A percentile compares a stretch with the other conserved stretches of the same genome.
Conservation (phyloP, 1,140 invertebrate genomes). For the Cherax quadricarinatus region DNA sequence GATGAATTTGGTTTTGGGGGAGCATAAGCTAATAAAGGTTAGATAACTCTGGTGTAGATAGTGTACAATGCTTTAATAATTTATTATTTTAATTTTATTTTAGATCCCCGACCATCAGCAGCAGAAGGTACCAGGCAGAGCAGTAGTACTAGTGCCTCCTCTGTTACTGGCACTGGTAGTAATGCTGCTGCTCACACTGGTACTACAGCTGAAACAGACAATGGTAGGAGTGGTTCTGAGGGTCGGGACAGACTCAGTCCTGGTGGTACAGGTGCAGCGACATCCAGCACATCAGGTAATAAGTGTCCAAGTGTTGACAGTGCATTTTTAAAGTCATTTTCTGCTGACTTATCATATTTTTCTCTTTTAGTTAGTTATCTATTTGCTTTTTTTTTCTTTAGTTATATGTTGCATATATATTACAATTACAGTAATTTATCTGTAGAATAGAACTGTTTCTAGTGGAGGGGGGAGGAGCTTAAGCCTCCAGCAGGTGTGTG, state of each 20-base stretch:
- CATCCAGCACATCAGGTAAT: conserved; percentile 18
- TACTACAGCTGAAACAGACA: not conserved
- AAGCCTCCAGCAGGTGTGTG: too few relatives aligned
- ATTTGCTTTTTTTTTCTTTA: too few relatives aligned
- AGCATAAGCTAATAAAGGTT: too few relatives aligned
- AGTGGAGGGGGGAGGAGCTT: too few relatives aligned
- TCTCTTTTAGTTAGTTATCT: too few relatives aligned
- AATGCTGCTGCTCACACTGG: not conserved
- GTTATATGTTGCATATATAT: too few relatives aligned
- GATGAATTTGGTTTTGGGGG: too few relatives aligned
- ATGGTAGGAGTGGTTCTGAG: conserved; percentile 31
- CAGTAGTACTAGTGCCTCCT: not conserved
- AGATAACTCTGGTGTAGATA: too few relatives aligned
- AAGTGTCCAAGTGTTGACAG: not conserved
- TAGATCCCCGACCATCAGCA: conserved; percentile 20
- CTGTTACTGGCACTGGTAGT: not conserved
- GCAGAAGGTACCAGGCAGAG: not conserved
- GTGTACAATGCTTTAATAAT: not conserved
- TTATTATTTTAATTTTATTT: not conserved
- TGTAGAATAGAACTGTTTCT: too few relatives aligned
- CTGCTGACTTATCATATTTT: too few relatives aligned
- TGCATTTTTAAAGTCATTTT: too few relatives aligned
- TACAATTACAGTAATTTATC: too few relatives aligned
- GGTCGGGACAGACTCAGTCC: not conserved
- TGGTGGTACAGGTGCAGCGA: not conserved